Base-by-base conservation (phyloP, 2,797 vertebrate species). In the Acanthornis magna region DNA sequence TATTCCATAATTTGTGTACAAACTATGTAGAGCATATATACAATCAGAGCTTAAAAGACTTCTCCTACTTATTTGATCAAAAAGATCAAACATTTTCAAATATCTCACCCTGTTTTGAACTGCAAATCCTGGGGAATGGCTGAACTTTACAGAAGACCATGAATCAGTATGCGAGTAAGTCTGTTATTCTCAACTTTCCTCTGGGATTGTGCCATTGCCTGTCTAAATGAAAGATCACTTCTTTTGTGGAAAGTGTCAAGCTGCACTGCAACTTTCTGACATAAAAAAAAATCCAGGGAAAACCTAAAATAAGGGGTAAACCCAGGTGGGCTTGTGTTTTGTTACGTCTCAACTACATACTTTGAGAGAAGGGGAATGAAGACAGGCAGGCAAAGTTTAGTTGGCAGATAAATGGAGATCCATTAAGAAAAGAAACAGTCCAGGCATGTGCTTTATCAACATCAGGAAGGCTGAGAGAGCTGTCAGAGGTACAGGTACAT, bases 81-180 rank as follows among this genome's bases (percentile, higher is more conserved):
- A 89, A 83, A 85, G 79, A 95, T 95, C 50, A 93, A 95, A 68
- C 26, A n/a, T 67, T 91, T 85, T 89, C 57, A 91, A 92, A 93
- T 95, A 85, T 32, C 48, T 96, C 72, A 54, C 65, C 15, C 32
- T 72, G 45, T 82, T 93, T 95, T 94, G 95, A 96, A 93, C 93
- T 92, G 72, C 72, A 95, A 88, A 85, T 91, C 93, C 81, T 93
- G 65, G 96, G 96, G 87, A 96, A 94, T 77, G 91, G 85, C 72
- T 95, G 94, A 96, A 94, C 96, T 95, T 96, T 95, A 88, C 85
- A 83, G 89, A 67, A 89, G 79, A 82, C 92, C 32, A 40, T 67
- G 55, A 87, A 93, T 92, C 82, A 83, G 82, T 80, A 55, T 57
- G 78, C 3, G 5, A 85, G n/a, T 68, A 85, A 91, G 17, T 85